Percentiles rank a stretch among this genome's conserved stretches.
phyloP scores from a whole-genome alignment of 2,888 invertebrate genomes.

The Meandrusa payeni region DNA sequence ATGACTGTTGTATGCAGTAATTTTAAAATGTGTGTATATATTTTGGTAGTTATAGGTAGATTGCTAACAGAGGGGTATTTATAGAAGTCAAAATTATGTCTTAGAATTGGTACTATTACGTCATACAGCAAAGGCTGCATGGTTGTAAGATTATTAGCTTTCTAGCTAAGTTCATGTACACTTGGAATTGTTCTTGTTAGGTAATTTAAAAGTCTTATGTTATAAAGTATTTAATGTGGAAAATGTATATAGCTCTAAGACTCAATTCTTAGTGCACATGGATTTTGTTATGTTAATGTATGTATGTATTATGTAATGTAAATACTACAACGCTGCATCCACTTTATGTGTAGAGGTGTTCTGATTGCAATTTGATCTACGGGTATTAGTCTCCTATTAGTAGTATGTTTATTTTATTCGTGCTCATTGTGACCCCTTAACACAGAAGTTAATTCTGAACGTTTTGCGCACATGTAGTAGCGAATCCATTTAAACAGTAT shows the following conservation, averaged over 20 bases:
- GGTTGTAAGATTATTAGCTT: constrained; percentile 27
- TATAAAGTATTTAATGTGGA: constrained; percentile 48
- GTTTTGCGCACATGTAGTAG: constrained; percentile 65
- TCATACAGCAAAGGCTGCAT: constrained; percentile 16
- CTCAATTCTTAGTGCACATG: constrained; percentile 54
- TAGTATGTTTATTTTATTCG: constrained; percentile 70
- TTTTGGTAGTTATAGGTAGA: constrained; percentile 24
- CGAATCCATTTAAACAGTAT: constrained; percentile 56
- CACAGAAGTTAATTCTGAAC: constrained; percentile 52
- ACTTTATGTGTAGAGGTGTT: constrained; percentile 30
- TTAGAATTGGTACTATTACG: constrained; percentile 5
- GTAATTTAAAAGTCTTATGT: constrained; percentile 44
- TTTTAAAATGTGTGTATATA: constrained; percentile 20
- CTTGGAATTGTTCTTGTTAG: constrained; percentile 41
- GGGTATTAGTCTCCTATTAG: constrained; percentile 82
- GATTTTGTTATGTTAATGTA: constrained; percentile 32
- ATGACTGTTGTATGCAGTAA: constrained; percentile 9
- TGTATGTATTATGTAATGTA: too few species aligned
- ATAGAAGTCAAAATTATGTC: constrained; percentile 23
- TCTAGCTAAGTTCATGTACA: constrained; percentile 41
- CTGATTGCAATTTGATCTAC: constrained; percentile 75
- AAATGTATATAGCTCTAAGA: constrained; percentile 61
- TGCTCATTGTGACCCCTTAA: constrained; percentile 53
- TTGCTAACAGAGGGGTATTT: constrained; percentile 22
- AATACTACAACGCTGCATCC: constrained; percentile 24